A percentile compares a stretch with the other conserved stretches of the same genome.
Evolutionary conservation across 1,140 invertebrate species (phyloP).

Genomic region (Drosophila takahashii): DNA sequence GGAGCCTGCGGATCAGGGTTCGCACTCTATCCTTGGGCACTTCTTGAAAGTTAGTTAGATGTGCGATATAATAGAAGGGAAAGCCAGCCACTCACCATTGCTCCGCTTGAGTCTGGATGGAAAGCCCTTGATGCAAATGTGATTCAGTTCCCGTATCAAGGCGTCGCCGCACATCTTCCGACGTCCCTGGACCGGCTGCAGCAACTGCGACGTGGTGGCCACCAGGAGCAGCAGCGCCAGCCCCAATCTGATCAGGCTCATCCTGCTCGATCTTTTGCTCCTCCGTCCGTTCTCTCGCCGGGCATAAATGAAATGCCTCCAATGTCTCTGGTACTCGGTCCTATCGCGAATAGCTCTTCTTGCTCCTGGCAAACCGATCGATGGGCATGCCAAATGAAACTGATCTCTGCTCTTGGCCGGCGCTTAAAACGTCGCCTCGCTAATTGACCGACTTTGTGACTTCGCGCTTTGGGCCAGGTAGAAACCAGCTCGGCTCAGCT

Average conservation of each 20-base stretch:
- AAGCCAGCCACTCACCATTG: slow-evolving; percentile 47
- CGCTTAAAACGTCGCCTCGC: slow-evolving; percentile 8
- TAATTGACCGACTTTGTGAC: slow-evolving; percentile 46
- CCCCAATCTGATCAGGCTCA: slow-evolving; percentile 41
- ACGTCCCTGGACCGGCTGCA: slow-evolving; percentile 57
- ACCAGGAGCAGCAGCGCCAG: slow-evolving; percentile 61
- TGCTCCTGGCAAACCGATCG: slow-evolving; percentile 37
- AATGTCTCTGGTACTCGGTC: slow-evolving; percentile 8
- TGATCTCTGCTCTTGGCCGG: slow-evolving; percentile 2
- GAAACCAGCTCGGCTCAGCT: background rate
- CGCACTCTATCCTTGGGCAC: slow-evolving; percentile 20
- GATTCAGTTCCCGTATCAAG: slow-evolving; percentile 62
- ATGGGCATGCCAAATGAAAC: slow-evolving; percentile 68
- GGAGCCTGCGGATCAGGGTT: slow-evolving; percentile 7
- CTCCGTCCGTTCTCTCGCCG: slow-evolving; percentile 13
- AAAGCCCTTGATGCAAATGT: slow-evolving; percentile 67
- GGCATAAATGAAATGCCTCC: slow-evolving; percentile 27
- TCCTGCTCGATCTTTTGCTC: slow-evolving; percentile 19
- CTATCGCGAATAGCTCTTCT: slow-evolving; percentile 20
- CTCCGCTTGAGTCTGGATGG: slow-evolving; percentile 44
- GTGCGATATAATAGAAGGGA: no score
- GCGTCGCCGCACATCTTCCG: slow-evolving; percentile 65
- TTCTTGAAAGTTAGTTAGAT: slow-evolving; percentile 4
- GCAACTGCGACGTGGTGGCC: slow-evolving; percentile 48
- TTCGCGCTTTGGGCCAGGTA: slow-evolving; percentile 1